phyloP scores from a whole-genome alignment of 2,797 vertebrate genomes.

The Threskiornis aethiopicus region DNA sequence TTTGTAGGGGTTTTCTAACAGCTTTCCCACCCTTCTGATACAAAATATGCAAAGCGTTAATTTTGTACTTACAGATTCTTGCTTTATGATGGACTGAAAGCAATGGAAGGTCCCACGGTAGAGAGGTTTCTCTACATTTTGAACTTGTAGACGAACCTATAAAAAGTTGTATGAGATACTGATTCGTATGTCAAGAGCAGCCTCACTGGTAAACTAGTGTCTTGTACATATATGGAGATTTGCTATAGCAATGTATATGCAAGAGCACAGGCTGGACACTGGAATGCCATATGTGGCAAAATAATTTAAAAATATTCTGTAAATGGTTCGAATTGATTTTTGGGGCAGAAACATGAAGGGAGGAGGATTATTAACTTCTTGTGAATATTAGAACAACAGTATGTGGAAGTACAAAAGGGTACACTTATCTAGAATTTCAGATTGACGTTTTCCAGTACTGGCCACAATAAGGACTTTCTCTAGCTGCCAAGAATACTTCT shows the following conservation, averaged over 20 bases:
- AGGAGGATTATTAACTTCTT: not conserved
- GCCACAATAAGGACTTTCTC: not conserved
- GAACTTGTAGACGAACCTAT: conserved; percentile 96
- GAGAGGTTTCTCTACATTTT: conserved; percentile 88
- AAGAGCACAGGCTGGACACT: conserved; percentile 6
- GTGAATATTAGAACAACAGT: not conserved
- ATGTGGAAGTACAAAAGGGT: not conserved
- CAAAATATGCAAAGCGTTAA: not conserved
- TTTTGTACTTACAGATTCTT: conserved; percentile 88
- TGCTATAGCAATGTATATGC: not conserved
- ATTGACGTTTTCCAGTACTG: not conserved
- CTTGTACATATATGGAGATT: not conserved
- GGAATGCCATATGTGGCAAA: not conserved
- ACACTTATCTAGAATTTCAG: not conserved
- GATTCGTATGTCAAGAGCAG: not conserved
- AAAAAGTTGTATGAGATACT: conserved; percentile 34
- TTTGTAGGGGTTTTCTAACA: not conserved
- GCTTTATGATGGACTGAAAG: conserved; percentile 92
- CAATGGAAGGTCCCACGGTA: conserved; percentile 95
- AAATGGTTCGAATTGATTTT: not conserved
- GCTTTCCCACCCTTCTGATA: not conserved
- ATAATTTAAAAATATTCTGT: not conserved
- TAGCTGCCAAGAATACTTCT: not conserved
- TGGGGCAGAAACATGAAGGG: not conserved
- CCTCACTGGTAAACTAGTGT: not conserved